These are phyloP conservation scores for Leptopterna dolabrata DNA, from an alignment of 2,888 invertebrate genomes.

Conservation along the genomic window DNA sequence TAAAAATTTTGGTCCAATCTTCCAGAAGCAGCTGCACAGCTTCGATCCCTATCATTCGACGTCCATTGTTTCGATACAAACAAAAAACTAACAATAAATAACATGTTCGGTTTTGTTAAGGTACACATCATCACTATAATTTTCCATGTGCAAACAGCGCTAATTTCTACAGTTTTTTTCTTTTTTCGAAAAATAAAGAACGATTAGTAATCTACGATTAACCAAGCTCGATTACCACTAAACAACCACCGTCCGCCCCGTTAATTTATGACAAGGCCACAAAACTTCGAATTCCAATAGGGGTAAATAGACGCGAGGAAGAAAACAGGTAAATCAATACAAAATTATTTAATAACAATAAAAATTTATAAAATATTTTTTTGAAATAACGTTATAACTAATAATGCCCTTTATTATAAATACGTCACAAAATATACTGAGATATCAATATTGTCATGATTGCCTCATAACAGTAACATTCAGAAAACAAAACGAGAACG, in stretches of 20 bases:
- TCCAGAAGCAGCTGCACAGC: neutral
- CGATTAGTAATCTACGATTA: slow-evolving; percentile 18
- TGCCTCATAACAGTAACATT: neutral
- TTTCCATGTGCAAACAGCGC: neutral
- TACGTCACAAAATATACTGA: too few species aligned
- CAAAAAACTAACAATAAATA: neutral
- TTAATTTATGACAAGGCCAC: neutral
- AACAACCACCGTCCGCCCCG: neutral
- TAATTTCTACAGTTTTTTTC: neutral
- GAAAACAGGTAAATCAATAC: slow-evolving; percentile 1
- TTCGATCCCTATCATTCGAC: neutral
- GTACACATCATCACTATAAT: neutral
- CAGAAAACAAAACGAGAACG: too few species aligned
- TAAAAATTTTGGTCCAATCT: neutral
- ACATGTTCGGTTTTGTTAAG: neutral
- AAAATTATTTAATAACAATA: neutral
- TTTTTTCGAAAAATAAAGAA: neutral
- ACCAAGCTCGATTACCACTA: neutral
- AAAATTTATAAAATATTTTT: neutral
- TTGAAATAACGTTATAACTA: neutral
- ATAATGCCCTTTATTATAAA: neutral
- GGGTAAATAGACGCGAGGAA: neutral
- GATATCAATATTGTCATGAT: neutral
- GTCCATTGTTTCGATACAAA: neutral
- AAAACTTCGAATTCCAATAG: neutral